Base-by-base conservation (phyloP, 2,888 invertebrate genomes). In the Nomada flava region DNA sequence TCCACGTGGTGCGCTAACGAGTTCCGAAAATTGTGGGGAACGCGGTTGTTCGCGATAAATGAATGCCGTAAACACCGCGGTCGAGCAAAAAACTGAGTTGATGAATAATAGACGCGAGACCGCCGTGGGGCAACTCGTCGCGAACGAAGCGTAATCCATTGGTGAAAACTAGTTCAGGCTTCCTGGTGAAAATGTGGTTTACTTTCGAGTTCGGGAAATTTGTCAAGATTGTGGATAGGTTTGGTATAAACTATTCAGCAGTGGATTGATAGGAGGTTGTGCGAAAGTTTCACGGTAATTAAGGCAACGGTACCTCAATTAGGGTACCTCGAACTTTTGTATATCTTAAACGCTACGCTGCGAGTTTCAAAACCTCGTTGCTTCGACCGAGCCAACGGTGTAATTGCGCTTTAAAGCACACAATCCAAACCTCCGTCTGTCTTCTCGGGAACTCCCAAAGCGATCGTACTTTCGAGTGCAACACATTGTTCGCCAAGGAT, bases 21-120 rank as follows among this genome's bases (percentile, higher is more conserved):
- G 52, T 79, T 77, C 18, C n/a, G 78, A 69, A 76, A 76, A 78
- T 63, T 75, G 13, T 23, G 26, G 10, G 47, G 53, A 62, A 62
- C 26, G 13, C 2, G 36, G 2, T 20, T 20, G 47, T 15, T n/a
- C 64, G 15, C 15, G 13, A 59, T 36, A 50, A 76, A 59, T 64
- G 70, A 55, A 64, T 62, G 63, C 13, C 60, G 60, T 69, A 69
- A 69, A 63, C 57, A n/a, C 42, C 55, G 55, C 0, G 50, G 75
- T 44, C 10, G 10, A 23, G 57, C 20, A 57, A 69, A 52, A 52
- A 69, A 69, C 55, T 18, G 2, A 50, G 44, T 29, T 36, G 50
- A 68, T 52, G 78, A 63, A 63, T 63, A 63, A 68, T 20, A 20
- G 15, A 29, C 13, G 9, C 13, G 42, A 13, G 47, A 26, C 23